phyloP scores from a whole-genome alignment of 2,797 vertebrate genomes.

The Podarcis lilfordi region DNA sequence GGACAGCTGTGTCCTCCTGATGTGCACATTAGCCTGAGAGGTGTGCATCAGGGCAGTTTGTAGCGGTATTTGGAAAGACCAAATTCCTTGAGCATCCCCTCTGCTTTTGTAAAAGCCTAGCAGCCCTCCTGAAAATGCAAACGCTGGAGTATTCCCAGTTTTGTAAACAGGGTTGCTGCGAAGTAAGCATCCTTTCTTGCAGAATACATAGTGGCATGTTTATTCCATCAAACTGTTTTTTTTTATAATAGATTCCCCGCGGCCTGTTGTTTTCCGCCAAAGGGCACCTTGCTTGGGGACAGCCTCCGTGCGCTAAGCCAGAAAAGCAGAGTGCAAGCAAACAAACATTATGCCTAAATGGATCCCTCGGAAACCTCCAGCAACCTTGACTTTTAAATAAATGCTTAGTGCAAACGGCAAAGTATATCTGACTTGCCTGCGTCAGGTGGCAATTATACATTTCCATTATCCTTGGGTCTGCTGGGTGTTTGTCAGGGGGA shows the following conservation, averaged over 20 bases:
- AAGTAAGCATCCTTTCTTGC: too few species aligned
- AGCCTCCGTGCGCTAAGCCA: background rate
- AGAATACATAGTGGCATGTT: slow-evolving; percentile 16
- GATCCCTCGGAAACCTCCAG: background rate
- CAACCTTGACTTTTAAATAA: slow-evolving; percentile 25
- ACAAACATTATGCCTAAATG: slow-evolving; percentile 27
- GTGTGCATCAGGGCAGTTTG: too few species aligned
- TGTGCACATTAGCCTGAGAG: too few species aligned
- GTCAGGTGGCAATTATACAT: background rate
- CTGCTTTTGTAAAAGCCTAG: background rate
- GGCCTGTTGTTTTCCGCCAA: slow-evolving; percentile 51
- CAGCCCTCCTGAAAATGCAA: background rate
- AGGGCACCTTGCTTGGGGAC: slow-evolving; percentile 60
- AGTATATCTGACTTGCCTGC: background rate
- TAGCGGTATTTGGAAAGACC: too few species aligned
- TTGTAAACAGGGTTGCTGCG: background rate
- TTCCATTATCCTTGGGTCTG: background rate
- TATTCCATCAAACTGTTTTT: slow-evolving; percentile 10
- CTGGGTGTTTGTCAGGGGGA: background rate
- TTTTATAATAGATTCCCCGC: slow-evolving; percentile 44
- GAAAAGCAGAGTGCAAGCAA: slow-evolving; percentile 49
- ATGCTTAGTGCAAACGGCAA: background rate
- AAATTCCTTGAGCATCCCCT: too few species aligned
- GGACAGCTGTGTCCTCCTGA: too few species aligned
- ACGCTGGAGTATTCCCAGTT: background rate